A percentile compares a stretch with the other conserved stretches of the same genome.
Conservation (phyloP, 2,888 invertebrate genomes). For the Zhuqinia jingwanae region DNA sequence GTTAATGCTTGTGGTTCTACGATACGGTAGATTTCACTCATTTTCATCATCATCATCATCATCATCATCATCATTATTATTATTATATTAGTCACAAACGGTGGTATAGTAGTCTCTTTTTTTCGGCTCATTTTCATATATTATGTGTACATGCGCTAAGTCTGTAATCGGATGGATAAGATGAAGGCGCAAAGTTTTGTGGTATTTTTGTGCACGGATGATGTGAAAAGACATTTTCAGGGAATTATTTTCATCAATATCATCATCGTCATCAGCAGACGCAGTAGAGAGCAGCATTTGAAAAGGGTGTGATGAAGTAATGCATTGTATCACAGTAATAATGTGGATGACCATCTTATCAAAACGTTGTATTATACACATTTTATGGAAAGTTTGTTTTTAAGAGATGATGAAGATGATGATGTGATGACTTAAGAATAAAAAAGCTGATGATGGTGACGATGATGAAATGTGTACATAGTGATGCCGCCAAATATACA, state of each 20-base stretch:
- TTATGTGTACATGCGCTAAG: too few relatives aligned
- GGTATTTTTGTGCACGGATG: too few relatives aligned
- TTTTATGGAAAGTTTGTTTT: conserved; percentile 6
- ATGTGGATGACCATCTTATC: conserved; percentile 10
- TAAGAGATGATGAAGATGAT: not conserved
- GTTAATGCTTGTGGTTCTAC: conserved; percentile 1
- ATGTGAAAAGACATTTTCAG: too few relatives aligned
- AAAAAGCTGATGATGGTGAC: not conserved
- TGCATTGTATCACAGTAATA: conserved; percentile 28
- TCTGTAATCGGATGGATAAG: too few relatives aligned
- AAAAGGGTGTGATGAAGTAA: conserved; percentile 29
- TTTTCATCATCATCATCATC: not conserved
- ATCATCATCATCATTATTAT: conserved; percentile 10
- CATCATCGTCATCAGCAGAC: not conserved
- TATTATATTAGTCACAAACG: too few relatives aligned
- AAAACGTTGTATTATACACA: not conserved
- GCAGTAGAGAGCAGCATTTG: conserved; percentile 16
- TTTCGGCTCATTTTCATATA: too few relatives aligned
- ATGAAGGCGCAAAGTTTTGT: too few relatives aligned
- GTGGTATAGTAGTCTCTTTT: too few relatives aligned
- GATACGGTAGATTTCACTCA: not conserved
- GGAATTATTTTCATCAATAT: not conserved
- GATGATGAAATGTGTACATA: conserved; percentile 18
- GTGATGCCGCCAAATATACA: not conserved
- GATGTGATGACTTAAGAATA: not conserved